Evolutionary conservation across 1,140 invertebrate genomes (phyloP).

Genomic region (Cydia strobilella): DNA sequence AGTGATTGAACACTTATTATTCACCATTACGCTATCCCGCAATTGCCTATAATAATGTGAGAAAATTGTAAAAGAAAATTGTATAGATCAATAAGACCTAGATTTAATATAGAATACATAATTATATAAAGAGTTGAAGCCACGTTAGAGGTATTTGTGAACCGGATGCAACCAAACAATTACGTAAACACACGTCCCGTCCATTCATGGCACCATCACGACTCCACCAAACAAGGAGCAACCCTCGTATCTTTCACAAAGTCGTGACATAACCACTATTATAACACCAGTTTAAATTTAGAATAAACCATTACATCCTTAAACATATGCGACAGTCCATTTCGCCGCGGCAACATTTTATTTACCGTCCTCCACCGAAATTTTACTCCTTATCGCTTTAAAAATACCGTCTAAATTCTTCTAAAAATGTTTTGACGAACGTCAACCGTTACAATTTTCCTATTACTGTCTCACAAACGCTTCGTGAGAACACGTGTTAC

Average conservation of each 20-base stretch:
- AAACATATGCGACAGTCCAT: conserved; percentile 50
- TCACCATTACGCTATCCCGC: too few species aligned
- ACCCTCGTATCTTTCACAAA: conserved; percentile 36
- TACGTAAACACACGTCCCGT: background rate
- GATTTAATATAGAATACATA: too few species aligned
- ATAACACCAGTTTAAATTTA: conserved; percentile 41
- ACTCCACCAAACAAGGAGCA: conserved; percentile 33
- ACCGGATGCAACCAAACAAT: conserved; percentile 21
- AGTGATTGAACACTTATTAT: too few species aligned
- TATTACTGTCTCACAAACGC: conserved; percentile 47
- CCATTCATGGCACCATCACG: conserved; percentile 37
- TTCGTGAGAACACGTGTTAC: conserved; percentile 54
- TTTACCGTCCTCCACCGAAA: background rate
- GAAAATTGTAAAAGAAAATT: too few species aligned
- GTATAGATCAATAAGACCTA: too few species aligned
- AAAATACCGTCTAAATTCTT: conserved; percentile 25
- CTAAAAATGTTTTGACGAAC: conserved; percentile 23
- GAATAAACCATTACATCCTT: conserved; percentile 45
- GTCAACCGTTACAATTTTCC: conserved; percentile 17
- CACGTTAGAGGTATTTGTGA: background rate
- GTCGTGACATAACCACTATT: conserved; percentile 40
- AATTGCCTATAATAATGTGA: too few species aligned
- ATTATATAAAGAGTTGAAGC: background rate
- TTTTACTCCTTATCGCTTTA: conserved; percentile 11
- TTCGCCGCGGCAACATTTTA: conserved; percentile 33